Evolutionary conservation across 2,113 vertebrate genomes (phyloP), one percentile per base, ranked within the genome.

Genomic region (Propithecus coquereli): DNA sequence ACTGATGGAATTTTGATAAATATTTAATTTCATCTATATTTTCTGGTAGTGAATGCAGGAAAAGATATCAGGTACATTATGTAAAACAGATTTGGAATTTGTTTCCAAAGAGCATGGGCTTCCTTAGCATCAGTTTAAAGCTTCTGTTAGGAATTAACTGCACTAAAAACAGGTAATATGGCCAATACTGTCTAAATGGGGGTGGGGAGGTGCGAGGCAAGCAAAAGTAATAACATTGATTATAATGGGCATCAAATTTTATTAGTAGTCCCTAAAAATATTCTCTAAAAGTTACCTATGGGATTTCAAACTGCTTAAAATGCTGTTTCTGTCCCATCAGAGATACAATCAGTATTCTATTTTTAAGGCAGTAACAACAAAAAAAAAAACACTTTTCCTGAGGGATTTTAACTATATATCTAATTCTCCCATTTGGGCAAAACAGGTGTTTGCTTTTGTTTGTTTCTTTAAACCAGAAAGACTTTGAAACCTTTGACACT

Each of bases 1-100:
- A 61, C 23, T 88, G 91, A 76, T 92, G 45, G 71, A 57, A 79
- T 94, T 90, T 90, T 88, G 73, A 93, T 87, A 93, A 77, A 76
- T 57, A 87, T 45, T 87, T 74, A 43, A 94, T 96, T 80, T 87
- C 32, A 71, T 87, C 70, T 91, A 65, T 73, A 63, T 43, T 97
- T 90, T 85, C 40, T 90, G 34, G 43, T 45, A 88, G 27, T 89
- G 77, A 94, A 68, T 57, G 11, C 20, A 74, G 32, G n/a, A 87
- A 92, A 63, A 91, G 18, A n/a, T 77, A 34, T 63, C 82, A 91
- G 63, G 27, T 71, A 80, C 50, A 43, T 43, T 80, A 77, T 43
- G 47, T 71, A 68, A 54, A 83, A 79, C 16, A 65, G 45, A 91
- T 81, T 59, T 68, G 30, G 32, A 76, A 34, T 89, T 83, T 59